Evolutionary conservation across 2,113 vertebrate genomes (phyloP), one percentile per base, ranked within the genome.

Genomic region (Speoplatyrhinus poulsoni): DNA sequence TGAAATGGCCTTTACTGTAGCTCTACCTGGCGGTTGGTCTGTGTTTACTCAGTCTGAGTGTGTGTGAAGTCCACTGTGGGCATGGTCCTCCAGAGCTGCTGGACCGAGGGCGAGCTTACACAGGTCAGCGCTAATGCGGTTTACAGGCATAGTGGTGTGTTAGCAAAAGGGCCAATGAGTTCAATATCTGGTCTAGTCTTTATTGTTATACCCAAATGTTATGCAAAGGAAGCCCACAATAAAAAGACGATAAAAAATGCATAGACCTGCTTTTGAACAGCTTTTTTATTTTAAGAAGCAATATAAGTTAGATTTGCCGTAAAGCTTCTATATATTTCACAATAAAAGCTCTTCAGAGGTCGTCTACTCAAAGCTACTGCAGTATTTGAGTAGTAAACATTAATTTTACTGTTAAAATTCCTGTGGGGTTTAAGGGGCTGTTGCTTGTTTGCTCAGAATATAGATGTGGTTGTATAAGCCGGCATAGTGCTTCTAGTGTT

Each of bases 31-130:
- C 19, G 73, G 83, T 80, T 7, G 70, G 57, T n/a, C 62, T 52
- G 72, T 82, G 82, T 91, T 90, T 91, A 82, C 82, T 67, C 71
- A 69, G 77, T 63, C 77, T 79, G 82, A 83, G 83, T 84, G 19
- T 9, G 79, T 87, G 76, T 82, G 80, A 77, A 82, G 77, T 55
- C 76, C 56, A 62, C 76, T 82, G 85, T 70, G 87, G 85, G 80
- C 60, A 49, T 17, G 53, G 49, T 70, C 15, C 58, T 62, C 47
- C 71, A 67, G 76, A 73, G 67, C 75, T 50, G 62, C 82, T 62
- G 41, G 1, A 70, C 50, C 69, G 71, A 49, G 49, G 50, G 70
- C 63, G 33, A 15, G 53, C 75, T 81, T 73, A 72, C 72, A 69
- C 70, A 69, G 71, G 63, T 54, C 75, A 61, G 10, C 65, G 36